Evolutionary conservation across 2,888 invertebrate genomes (phyloP).

Genomic region (Ophion ellenae): DNA sequence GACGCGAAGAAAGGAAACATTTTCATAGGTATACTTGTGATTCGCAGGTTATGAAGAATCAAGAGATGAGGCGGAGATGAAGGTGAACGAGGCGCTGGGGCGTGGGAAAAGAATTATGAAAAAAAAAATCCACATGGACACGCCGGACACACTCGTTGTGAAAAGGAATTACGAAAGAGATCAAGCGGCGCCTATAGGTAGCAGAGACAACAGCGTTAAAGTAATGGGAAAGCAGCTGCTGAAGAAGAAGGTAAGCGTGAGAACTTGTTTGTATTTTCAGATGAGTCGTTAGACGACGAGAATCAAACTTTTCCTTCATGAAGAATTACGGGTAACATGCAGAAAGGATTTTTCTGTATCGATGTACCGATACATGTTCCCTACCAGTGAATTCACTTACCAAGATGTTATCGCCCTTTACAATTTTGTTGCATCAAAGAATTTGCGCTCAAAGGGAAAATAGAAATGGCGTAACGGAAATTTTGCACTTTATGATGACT

Average conservation of each 20-base stretch:
- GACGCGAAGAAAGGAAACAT: constrained; percentile 22
- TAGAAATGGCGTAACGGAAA: not conserved
- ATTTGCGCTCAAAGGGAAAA: constrained; percentile 19
- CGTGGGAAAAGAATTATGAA: constrained; percentile 17
- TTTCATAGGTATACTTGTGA: constrained; percentile 20
- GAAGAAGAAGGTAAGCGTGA: constrained; percentile 16
- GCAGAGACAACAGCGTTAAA: constrained; percentile 17
- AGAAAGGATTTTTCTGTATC: constrained; percentile 17
- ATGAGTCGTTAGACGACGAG: constrained; percentile 6
- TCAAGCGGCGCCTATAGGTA: not conserved
- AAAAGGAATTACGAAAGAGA: constrained; percentile 17
- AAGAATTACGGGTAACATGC: constrained; percentile 15
- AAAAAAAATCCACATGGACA: constrained; percentile 18
- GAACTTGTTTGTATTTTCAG: constrained; percentile 8
- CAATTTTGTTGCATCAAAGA: constrained; percentile 10
- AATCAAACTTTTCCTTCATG: constrained; percentile 11
- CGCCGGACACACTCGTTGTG: constrained; percentile 18
- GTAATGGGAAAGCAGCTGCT: constrained; percentile 22
- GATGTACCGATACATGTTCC: too few species aligned
- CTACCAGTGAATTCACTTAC: constrained; percentile 19
- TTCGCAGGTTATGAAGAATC: constrained; percentile 21
- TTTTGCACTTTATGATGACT: constrained; percentile 17
- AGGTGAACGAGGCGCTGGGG: not conserved
- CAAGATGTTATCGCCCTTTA: not conserved
- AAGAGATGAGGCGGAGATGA: constrained; percentile 6